These are phyloP conservation scores for Craterocephalus amniculus DNA, from an alignment of 2,797 vertebrate genomes.

Conservation along the genomic window DNA sequence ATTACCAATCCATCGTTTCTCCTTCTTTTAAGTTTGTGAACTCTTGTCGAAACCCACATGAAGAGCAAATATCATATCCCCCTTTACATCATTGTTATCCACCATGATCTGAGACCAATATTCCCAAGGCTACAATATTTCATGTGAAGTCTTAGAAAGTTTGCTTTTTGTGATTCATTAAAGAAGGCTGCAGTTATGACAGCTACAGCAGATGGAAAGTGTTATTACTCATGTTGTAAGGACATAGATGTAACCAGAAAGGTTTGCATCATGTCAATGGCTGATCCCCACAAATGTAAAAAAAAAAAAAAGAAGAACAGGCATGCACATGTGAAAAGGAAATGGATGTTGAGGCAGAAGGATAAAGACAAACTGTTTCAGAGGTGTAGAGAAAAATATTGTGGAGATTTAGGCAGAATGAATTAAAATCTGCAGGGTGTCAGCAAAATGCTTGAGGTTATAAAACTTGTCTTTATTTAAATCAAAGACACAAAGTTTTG, in stretches of 20 bases:
- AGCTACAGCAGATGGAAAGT: no score
- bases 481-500: neutral
- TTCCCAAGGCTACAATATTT: constrained; percentile 58
- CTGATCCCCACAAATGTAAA: neutral
- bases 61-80: constrained; percentile 1
- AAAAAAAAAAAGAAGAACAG: neutral
- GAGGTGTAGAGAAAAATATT: constrained; percentile 10
- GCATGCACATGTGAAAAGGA: neutral
- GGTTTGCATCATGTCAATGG: neutral
- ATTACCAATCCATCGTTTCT: neutral
- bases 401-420: neutral
- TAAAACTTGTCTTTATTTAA: neutral
- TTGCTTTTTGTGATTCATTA: neutral
- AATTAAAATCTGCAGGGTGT: neutral
- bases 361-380: neutral
- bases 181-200: neutral
- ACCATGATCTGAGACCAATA: constrained; percentile 47
- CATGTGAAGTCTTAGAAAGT: constrained; percentile 34
- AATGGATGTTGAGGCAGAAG: neutral
- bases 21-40: neutral
- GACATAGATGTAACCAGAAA: constrained; percentile 11
- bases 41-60: neutral
- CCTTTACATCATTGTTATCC: constrained; percentile 20
- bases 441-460: constrained; percentile 5
- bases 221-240: neutral